phyloP scores from a whole-genome alignment of 2,113 vertebrate species.

The Lucifuga dentata region DNA sequence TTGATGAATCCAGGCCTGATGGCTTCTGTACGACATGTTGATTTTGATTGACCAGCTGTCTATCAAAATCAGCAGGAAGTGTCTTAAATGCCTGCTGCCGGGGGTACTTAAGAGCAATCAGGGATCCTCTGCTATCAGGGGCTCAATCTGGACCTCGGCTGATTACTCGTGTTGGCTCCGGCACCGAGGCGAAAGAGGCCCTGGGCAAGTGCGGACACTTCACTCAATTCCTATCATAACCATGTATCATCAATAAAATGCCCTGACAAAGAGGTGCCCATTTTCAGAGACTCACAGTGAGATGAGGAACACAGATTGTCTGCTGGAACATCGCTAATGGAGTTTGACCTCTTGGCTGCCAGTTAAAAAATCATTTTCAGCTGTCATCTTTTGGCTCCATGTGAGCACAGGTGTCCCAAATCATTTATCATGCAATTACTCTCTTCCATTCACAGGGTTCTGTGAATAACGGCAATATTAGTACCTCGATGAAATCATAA shows the following conservation, averaged over 20 bases:
- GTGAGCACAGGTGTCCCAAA: slow-evolving; percentile 36
- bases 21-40: slow-evolving; percentile 12
- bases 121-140: slow-evolving; percentile 65
- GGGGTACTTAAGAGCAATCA: slow-evolving; percentile 76
- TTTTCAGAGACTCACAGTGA: slow-evolving; percentile 56
- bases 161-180: slow-evolving; percentile 72
- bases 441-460: background rate
- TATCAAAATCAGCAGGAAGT: slow-evolving; percentile 70
- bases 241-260: slow-evolving; percentile 76
- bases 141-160: slow-evolving; percentile 69
- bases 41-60: slow-evolving; percentile 65
- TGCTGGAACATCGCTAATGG: slow-evolving; percentile 63
- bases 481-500: background rate
- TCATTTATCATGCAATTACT: slow-evolving; percentile 17
- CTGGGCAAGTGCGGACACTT: slow-evolving; percentile 50
- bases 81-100: slow-evolving; percentile 55
- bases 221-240: slow-evolving; percentile 74
- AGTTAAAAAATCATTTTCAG: slow-evolving; percentile 57
- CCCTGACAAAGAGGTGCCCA: slow-evolving; percentile 65
- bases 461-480: background rate
- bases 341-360: slow-evolving; percentile 68
- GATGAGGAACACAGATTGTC: slow-evolving; percentile 62
- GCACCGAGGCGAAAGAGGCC: slow-evolving; percentile 27
- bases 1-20: slow-evolving; percentile 45
- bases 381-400: slow-evolving; percentile 26